phyloP scores from a whole-genome alignment of 2,797 vertebrate species.

The Gorsachius magnificus region DNA sequence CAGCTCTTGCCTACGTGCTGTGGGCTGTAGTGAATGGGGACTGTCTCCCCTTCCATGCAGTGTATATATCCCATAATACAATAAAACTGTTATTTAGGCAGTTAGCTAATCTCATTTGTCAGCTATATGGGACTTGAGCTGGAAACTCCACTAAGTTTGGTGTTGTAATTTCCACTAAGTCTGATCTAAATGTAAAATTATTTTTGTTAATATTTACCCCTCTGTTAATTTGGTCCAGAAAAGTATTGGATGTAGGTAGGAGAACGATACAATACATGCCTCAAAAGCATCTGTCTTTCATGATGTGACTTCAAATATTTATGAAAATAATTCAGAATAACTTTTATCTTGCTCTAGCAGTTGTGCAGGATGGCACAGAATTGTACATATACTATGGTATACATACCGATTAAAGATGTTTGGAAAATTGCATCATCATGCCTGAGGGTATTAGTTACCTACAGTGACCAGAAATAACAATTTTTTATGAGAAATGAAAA shows the following conservation, averaged over 20 bases:
- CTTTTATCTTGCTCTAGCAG: background rate
- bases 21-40: background rate
- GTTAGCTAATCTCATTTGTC: background rate
- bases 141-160: background rate
- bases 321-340: background rate
- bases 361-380: slow-evolving; percentile 22
- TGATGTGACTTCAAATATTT: background rate
- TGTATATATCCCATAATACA: background rate
- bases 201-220: background rate
- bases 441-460: slow-evolving; percentile 44
- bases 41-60: background rate
- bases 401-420: background rate
- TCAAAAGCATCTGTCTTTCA: background rate
- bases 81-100: background rate
- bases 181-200: background rate
- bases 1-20: background rate
- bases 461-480: slow-evolving; percentile 70
- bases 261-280: background rate
- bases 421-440: slow-evolving; percentile 36
- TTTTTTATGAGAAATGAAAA: slow-evolving; percentile 40
- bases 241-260: background rate
- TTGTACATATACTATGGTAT: background rate
- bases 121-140: background rate
- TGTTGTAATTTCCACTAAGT: background rate
- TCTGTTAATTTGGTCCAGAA: background rate